These are phyloP conservation scores for Leptatherina wallacei DNA, from an alignment of 2,797 vertebrate genomes.

Conservation along the genomic window DNA sequence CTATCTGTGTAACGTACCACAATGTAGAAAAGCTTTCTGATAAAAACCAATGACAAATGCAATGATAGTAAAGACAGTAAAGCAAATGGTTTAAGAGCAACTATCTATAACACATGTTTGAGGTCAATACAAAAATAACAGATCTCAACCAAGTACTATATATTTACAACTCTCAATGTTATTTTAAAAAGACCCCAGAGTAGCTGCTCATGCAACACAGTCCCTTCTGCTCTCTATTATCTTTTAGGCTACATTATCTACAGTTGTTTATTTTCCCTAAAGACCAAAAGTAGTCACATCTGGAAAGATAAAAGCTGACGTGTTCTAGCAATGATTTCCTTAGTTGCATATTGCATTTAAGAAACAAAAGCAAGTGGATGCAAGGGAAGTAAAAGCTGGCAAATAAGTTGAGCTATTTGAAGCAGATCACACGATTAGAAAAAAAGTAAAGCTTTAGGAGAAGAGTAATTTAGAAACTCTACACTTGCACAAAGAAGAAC, in stretches of 20 bases:
- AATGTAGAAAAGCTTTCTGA: constrained; percentile 28
- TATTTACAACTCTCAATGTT: not conserved
- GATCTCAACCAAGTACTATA: not conserved
- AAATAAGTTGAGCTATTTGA: not conserved
- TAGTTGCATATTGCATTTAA: not conserved
- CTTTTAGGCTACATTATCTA: not conserved
- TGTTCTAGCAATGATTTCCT: constrained; percentile 24
- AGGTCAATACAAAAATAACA: constrained; percentile 4
- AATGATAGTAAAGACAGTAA: not conserved
- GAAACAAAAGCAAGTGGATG: not conserved
- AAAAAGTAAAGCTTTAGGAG: constrained; percentile 4
- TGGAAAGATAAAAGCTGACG: constrained; percentile 17
- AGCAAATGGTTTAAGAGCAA: not conserved
- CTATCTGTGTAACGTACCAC: constrained; percentile 35
- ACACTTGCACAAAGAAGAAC: not conserved
- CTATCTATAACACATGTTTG: not conserved
- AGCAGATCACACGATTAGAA: not conserved
- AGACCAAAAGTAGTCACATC: constrained; percentile 6
- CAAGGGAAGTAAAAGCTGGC: constrained; percentile 7
- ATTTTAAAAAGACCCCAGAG: not conserved
- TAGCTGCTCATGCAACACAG: too few relatives aligned
- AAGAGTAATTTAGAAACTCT: constrained; percentile 18
- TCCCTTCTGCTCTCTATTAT: not conserved
- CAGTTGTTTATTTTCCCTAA: not conserved
- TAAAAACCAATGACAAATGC: constrained; percentile 14